These are phyloP conservation scores for Argyresthia albistria DNA, from an alignment of 2,888 invertebrate species.

Conservation along the genomic window DNA sequence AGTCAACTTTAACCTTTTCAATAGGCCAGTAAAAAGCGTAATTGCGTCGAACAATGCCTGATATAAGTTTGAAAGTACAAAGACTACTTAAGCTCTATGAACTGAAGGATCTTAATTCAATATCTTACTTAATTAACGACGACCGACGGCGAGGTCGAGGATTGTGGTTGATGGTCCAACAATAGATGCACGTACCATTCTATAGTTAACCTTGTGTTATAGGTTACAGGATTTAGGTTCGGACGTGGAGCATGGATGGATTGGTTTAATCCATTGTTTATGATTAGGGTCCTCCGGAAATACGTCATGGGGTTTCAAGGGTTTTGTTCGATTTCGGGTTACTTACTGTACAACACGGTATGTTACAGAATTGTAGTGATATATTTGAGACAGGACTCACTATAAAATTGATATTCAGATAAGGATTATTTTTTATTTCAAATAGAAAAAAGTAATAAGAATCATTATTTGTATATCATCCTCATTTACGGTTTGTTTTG, in stretches of 20 bases:
- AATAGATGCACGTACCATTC: neutral
- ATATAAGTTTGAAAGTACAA: too few relatives aligned
- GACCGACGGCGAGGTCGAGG: too few relatives aligned
- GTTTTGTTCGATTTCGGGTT: neutral
- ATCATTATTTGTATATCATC: too few relatives aligned
- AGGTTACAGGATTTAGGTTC: neutral
- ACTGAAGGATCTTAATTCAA: slow-evolving; percentile 16
- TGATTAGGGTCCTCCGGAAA: neutral
- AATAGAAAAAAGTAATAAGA: too few relatives aligned
- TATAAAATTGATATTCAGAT: too few relatives aligned
- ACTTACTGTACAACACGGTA: neutral
- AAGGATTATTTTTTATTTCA: too few relatives aligned
- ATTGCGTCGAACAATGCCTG: too few relatives aligned
- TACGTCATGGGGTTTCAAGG: neutral
- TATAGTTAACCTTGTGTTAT: neutral
- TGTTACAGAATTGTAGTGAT: neutral
- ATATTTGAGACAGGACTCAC: too few relatives aligned
- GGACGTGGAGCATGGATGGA: neutral
- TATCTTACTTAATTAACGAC: slow-evolving; percentile 15
- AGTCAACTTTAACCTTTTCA: too few relatives aligned
- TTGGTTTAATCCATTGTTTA: neutral
- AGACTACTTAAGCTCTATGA: too few relatives aligned
- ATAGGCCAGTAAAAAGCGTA: too few relatives aligned
- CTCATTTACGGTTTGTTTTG: too few relatives aligned
- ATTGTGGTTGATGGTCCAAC: neutral